Base-by-base conservation (phyloP, 1,140 invertebrate species). In the Aradophagus sp. region DNA sequence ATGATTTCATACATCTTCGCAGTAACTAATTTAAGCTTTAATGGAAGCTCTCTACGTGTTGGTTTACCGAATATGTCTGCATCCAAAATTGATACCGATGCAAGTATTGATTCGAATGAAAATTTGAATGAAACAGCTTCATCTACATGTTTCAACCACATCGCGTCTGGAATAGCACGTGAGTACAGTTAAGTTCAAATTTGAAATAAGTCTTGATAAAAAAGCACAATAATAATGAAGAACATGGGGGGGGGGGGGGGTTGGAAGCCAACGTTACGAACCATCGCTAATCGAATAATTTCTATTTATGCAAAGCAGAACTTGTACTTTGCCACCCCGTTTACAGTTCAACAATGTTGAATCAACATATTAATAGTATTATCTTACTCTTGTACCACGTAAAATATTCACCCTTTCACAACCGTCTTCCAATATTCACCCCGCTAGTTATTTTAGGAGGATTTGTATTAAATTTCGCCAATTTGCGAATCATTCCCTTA, bases 391-490 rank as follows among this genome's bases (percentile, higher is more conserved):
- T 6, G 5, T 27, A 14, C 17, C n/a, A 17, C 14, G 10, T 53
- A 31, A 53, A 38, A 39, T 53, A 53, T 53, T 26, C 36, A 39
- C 27, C 48, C 36, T 53, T 39, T 53, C 36, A 31, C 26, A 53
- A 12, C 27, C 38, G 20, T 36, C 47, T 27, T 17, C 38, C 20
- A 11, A 53, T 41, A 39, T 53, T 29, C 36, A 53, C 36, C 47
- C 34, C 41, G 15, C 12, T 14, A 8, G 35, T 53, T 39, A 15
- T 39, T 31, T 12, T 10, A 17, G 13, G 23, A 19, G 26, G 15
- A 53, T 41, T 39, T 53, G 48, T 53, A 53, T 53, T 29, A 29
- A 53, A 39, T 41, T 31, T 53, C 39, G 14, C 39, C n/a, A 39
- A 41, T 41, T 53, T 20, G 15, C n/a, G 7, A 31, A 31, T 53